Base-by-base conservation (phyloP, 2,113 vertebrate genomes). In the Pseudolaguvia tuberculata region DNA sequence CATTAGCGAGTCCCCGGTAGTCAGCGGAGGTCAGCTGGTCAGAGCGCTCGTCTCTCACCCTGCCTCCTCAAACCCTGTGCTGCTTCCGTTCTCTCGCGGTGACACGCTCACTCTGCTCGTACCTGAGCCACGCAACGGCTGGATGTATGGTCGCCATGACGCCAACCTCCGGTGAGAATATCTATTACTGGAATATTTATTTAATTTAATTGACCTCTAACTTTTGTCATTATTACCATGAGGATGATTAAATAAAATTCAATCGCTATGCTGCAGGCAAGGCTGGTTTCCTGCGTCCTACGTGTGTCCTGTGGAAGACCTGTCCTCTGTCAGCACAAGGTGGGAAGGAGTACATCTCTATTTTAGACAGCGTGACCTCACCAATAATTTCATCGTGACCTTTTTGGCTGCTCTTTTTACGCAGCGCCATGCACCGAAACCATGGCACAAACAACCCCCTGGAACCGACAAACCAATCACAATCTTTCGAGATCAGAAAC, bases 241-340 rank as follows among this genome's bases (percentile, higher is more conserved):
- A 35, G 31, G 31, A 35, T 35, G 31, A 35, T n/a, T n/a, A n/a
- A n/a, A n/a, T n/a, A 42, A 42, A 1, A 56, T 23, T 23, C 5
- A 23, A 5, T n/a, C 12, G 15, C 29, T 55, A 1, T 45, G 11
- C 75, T 75, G 4, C 87, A 99, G 96, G 47, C 93, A 93, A 0
- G 97, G 97, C 84, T 99, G 96, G 97, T 98, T 99, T 79, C 96
- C 97, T 0, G 93, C 95, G 80, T 93, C 95, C 25, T 99, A 95
- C 1, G 94, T 97, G 72, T 92, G 92, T 65, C 84, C 92, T 23
- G 2, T 91, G 63, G 91, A 88, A 51, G 88, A 91, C 23, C 81
- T 85, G 67, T 31, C 0, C 77, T 86, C 82, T 15, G 80, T 89
- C 58, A 70, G 70, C 1, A 78, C 78, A 29, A 88, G 90, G 91